Evolutionary conservation across 2,888 invertebrate species (phyloP), one percentile per base, ranked within the genome.

Genomic region (Kuschelorhynchus macadamiae): DNA sequence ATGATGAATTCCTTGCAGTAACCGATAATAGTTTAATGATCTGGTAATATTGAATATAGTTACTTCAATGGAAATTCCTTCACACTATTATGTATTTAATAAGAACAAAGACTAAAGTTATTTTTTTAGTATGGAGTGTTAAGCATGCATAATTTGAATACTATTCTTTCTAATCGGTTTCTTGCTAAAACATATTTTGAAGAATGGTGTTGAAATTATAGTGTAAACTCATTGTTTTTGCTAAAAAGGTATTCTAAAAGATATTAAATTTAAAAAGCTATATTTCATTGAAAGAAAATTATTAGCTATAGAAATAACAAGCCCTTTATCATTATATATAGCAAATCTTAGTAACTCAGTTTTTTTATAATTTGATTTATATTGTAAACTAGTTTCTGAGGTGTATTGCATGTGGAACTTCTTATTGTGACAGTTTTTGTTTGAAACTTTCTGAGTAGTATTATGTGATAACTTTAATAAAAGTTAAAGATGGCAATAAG

Each of bases 261-360:
- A 52, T 52, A 52, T 52, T 52, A n/a, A 52, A 52, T 52, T 52
- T 52, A 39, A 36, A 52, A 36, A 52, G 21, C 4, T 53, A 30
- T 55, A 42, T 55, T 14, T 41, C 5, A 36, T 9, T 8, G 41
- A 11, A 16, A 30, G 36, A 55, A 17, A 42, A 55, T 42, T 20
- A 21, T 14, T 52, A 52, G 39, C 7, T 52, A 20, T 52, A 52
- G 36, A 21, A 52, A 8, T 20, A 39, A 25, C 7, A n/a, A 52
- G 39, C 39, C 9, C 20, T 36, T 52, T 52, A n/a, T n/a, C n/a
- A n/a, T n/a, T n/a, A n/a, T n/a, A n/a, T n/a, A n/a, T n/a, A n/a
- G n/a, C n/a, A n/a, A n/a, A n/a, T n/a, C n/a, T n/a, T n/a, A n/a
- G n/a, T n/a, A n/a, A n/a, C n/a, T n/a, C n/a, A n/a, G n/a, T n/a